Conservation (phyloP, 2,888 invertebrate species). For the Linyphia triangularis region DNA sequence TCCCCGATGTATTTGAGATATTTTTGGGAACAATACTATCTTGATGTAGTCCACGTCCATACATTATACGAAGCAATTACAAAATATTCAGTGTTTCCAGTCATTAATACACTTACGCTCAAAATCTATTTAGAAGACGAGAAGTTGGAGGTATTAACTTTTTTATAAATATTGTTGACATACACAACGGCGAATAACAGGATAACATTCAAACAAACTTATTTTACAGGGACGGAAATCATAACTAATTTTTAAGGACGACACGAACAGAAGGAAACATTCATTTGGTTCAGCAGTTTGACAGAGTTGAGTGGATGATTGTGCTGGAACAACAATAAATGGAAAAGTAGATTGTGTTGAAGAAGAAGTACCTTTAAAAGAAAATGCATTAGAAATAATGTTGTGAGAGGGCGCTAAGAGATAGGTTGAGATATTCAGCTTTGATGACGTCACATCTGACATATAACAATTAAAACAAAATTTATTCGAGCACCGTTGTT, state of each 20-base stretch:
- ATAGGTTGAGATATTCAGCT: too few species aligned
- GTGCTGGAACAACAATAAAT: background rate
- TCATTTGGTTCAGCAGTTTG: conserved; percentile 13
- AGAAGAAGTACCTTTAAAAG: background rate
- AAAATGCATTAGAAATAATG: background rate
- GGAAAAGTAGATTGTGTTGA: background rate
- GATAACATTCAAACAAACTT: conserved; percentile 4
- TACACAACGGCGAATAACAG: background rate
- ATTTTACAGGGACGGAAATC: conserved; percentile 15
- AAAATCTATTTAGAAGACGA: background rate
- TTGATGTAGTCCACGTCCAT: background rate
- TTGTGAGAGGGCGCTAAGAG: background rate
- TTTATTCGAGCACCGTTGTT: too few species aligned
- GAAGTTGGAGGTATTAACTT: background rate
- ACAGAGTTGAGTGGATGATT: conserved; percentile 24
- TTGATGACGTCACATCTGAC: too few species aligned
- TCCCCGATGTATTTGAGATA: background rate
- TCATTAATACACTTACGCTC: background rate
- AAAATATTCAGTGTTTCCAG: background rate
- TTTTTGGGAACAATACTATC: conserved; percentile 7
- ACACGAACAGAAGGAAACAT: conserved; percentile 33
- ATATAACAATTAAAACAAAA: too few species aligned
- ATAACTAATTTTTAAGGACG: conserved; percentile 34
- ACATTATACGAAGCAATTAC: conserved; percentile 11
- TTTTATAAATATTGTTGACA: background rate